These are phyloP conservation scores for Tigriopus californicus DNA, from an alignment of 2,888 invertebrate species.

Conservation along the genomic window DNA sequence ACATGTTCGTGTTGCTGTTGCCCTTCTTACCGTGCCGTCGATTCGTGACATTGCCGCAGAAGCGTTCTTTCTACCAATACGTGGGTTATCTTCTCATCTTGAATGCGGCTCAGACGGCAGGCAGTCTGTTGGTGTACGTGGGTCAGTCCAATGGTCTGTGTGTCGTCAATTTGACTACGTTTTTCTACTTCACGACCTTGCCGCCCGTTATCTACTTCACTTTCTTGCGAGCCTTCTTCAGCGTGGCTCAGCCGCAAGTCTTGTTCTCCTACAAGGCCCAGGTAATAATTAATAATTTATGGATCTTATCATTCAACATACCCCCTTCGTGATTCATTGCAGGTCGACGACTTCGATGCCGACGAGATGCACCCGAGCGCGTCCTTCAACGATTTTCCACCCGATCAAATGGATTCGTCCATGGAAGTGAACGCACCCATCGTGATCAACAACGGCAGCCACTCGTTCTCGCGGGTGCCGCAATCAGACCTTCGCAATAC, in stretches of 20 bases:
- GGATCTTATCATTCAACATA: too few species aligned
- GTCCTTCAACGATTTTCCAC: too few species aligned
- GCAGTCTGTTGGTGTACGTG: neutral
- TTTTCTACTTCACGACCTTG: neutral
- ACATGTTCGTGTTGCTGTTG: neutral
- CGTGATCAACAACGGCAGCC: too few species aligned
- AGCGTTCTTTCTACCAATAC: neutral
- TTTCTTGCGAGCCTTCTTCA: conserved; percentile 5
- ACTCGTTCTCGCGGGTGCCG: too few species aligned
- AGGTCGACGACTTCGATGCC: too few species aligned
- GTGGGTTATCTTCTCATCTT: neutral
- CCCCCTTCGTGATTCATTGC: too few species aligned
- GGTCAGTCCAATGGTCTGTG: neutral
- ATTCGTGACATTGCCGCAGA: conserved; percentile 2
- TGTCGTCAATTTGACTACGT: neutral
- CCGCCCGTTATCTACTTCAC: neutral
- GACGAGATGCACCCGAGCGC: too few species aligned
- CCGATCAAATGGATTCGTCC: too few species aligned
- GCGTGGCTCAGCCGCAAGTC: neutral
- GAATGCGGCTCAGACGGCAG: neutral
- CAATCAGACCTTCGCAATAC: too few species aligned
- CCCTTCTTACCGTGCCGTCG: neutral
- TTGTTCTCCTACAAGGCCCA: conserved; percentile 7
- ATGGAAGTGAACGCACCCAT: too few species aligned
- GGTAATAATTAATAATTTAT: neutral